Percentiles rank a stretch among this genome's conserved stretches.
These are phyloP conservation scores for Scarus forsteni DNA, from an alignment of 2,797 vertebrate species.

Conservation along the genomic window DNA sequence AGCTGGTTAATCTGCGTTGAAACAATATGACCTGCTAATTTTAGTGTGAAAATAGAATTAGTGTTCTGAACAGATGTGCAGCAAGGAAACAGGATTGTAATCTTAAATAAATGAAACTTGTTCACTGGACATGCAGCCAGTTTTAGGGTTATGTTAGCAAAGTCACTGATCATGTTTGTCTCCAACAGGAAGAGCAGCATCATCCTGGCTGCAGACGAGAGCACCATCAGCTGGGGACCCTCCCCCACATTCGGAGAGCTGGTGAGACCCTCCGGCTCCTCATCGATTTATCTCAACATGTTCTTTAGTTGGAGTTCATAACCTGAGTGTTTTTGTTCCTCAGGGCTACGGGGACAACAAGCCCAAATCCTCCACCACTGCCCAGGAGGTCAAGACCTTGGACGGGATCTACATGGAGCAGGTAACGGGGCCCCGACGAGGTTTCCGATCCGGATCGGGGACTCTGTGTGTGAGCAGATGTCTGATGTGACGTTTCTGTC, in stretches of 20 bases:
- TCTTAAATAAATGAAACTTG: no score
- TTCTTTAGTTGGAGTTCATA: no score
- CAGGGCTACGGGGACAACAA: slow-evolving; percentile 98
- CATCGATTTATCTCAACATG: no score
- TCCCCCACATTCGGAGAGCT: slow-evolving; percentile 96
- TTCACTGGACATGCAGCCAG: no score
- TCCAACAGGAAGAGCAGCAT: slow-evolving; percentile 93
- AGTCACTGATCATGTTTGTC: slow-evolving; percentile 7
- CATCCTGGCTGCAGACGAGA: slow-evolving; percentile 94
- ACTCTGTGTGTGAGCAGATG: no score
- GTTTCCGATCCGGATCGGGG: neutral
- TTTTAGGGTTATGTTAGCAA: neutral
- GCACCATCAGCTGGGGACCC: slow-evolving; percentile 97
- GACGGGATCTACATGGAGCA: slow-evolving; percentile 94
- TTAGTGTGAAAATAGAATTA: no score
- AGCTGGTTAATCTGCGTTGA: no score
- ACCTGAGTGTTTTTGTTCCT: slow-evolving; percentile 2
- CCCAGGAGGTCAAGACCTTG: slow-evolving; percentile 96
- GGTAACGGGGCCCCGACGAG: slow-evolving; percentile 70
- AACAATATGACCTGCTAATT: no score
- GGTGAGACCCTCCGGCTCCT: slow-evolving; percentile 79
- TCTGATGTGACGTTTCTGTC: neutral
- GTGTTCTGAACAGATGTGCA: no score
- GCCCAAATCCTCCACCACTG: slow-evolving; percentile 95
- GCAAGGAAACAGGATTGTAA: no score